Evolutionary conservation across 2,888 invertebrate genomes (phyloP), one percentile per base, ranked within the genome.

Genomic region (Drosophila sordidula): DNA sequence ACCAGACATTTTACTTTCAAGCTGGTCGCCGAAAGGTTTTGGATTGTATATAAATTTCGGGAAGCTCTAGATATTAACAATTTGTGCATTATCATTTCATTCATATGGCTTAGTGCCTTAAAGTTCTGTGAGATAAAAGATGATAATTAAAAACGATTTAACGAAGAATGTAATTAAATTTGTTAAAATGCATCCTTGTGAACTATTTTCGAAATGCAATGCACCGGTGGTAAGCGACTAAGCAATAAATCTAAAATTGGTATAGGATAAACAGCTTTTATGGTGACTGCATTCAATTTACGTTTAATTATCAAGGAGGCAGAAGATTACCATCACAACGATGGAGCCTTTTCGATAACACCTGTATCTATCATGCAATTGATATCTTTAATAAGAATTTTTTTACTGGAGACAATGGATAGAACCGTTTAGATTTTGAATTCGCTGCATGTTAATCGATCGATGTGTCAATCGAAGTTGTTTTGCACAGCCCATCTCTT

Each of bases 321-420:
- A 1, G 57, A 44, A 22, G 49, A 56, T 1, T 38, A 55, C 62
- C 49, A 56, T 3, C 26, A 29, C 12, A 3, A 22, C 22, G 3
- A 22, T 22, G 22, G 22, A 22, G 22, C 22, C 3, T 22, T 3
- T 22, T 22, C 58, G 3, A 64, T 63, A 2, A 57, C 56, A 2
- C 47, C 56, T 36, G 39, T 18, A 1, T 39, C 11, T 4, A 45
- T 4, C 50, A 63, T 63, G 8, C 55, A 34, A 42, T 36, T 36
- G 1, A 62, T 49, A 18, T 49, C 36, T 1, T 3, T 0, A 26
- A 55, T 29, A 47, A 32, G 29, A 51, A 11, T 4, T 47, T 49
- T 42, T 55, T 54, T 4, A 34, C 55, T 32, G 11, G 32, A 32
- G 11, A 32, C 11, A 32, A 16, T 11, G 34, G 41, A 38, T 54